A percentile compares a stretch with the other conserved stretches of the same genome.
Evolutionary conservation across 2,797 vertebrate genomes (phyloP).

Genomic region (Lutra lutra): DNA sequence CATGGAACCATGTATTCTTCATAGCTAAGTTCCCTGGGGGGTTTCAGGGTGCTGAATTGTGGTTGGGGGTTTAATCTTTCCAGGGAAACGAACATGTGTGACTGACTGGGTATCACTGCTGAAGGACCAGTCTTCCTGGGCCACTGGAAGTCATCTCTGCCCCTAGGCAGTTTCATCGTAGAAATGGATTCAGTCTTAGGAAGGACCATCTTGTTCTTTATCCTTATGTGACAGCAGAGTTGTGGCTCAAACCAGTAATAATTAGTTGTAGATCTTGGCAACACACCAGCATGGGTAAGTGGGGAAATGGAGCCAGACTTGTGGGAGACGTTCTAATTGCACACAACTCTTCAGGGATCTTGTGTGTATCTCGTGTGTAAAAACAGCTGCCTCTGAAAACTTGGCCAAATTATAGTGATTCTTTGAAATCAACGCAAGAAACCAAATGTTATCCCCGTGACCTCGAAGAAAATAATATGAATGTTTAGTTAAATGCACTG

Average conservation of each 20-base stretch:
- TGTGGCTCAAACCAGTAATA: neutral
- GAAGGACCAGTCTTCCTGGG: neutral
- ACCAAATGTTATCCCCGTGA: neutral
- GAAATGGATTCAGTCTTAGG: neutral
- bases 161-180: neutral
- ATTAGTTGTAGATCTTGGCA: conserved; percentile 1
- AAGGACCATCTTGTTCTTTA: neutral
- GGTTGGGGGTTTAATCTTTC: neutral
- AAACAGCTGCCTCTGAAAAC: too few species aligned
- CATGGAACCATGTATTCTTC: neutral
- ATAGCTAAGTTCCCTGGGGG: neutral
- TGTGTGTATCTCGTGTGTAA: too few species aligned
- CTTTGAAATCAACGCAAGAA: neutral
- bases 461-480: neutral
- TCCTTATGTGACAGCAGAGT: neutral
- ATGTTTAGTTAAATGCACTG: neutral
- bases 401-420: too few species aligned
- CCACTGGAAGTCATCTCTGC: neutral
- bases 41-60: neutral
- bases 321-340: too few species aligned
- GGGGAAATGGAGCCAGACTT: neutral
- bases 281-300: neutral
- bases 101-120: neutral
- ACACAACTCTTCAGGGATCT: too few species aligned
- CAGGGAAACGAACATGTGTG: neutral